Evolutionary conservation across 2,113 vertebrate species (phyloP).

Genomic region (Prunella himalayana): DNA sequence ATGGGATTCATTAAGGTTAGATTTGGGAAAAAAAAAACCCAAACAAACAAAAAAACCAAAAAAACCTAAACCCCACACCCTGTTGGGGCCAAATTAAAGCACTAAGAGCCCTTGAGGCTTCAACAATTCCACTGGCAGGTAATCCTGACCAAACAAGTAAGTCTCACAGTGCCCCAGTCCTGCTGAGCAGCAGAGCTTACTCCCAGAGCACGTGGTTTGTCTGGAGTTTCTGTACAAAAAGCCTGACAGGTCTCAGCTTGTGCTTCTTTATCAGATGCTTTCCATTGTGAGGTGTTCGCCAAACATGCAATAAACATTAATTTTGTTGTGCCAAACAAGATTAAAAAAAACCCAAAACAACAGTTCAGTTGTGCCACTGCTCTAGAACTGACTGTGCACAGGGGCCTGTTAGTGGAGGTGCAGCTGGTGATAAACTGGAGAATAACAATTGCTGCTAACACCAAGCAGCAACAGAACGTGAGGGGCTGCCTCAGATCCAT

Average conservation of each 20-base stretch:
- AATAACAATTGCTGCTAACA: not conserved
- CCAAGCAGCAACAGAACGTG: not conserved
- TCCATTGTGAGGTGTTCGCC: not conserved
- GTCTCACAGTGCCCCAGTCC: not conserved
- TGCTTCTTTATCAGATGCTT: conserved; percentile 36
- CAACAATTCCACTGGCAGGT: not conserved
- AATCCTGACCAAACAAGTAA: not conserved
- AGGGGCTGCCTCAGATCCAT: not conserved
- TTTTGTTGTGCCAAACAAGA: not conserved
- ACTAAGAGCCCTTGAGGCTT: not conserved
- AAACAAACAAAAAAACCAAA: not conserved
- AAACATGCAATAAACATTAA: not conserved
- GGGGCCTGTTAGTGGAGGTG: not conserved
- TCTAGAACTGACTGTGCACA: not conserved
- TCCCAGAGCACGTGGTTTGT: not conserved
- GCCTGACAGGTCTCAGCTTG: conserved; percentile 28
- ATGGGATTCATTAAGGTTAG: not conserved
- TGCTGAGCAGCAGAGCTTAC: not conserved
- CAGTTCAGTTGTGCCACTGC: not conserved
- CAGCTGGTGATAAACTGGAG: not conserved
- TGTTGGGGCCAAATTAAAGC: not conserved
- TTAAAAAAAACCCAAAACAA: not conserved
- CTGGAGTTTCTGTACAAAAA: not conserved
- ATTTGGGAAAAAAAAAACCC: not conserved
- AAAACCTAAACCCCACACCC: not conserved